phyloP scores from a whole-genome alignment of 1,140 invertebrate species.

The Nomia melanderi region DNA sequence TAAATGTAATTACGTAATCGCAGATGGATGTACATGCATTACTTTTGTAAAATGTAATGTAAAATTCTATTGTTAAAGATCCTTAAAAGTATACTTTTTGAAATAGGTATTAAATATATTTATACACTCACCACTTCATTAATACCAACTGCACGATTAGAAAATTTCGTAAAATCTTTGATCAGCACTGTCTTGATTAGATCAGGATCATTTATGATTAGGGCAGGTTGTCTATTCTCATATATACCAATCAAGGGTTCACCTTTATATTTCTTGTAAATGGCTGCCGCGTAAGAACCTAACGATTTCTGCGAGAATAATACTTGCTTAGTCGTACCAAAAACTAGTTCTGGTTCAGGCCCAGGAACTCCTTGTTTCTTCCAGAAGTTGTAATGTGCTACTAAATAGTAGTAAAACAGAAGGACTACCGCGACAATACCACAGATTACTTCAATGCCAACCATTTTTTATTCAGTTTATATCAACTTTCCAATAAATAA shows the following conservation, averaged over 20 bases:
- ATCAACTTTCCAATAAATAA: too few species aligned
- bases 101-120: too few species aligned
- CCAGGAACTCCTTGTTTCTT: constrained; percentile 60
- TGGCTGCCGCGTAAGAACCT: constrained; percentile 14
- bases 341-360: constrained; percentile 61
- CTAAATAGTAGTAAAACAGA: constrained; percentile 56
- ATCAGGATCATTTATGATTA: constrained; percentile 77
- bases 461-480: too few species aligned
- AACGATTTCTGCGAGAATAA: constrained; percentile 46
- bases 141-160: constrained; percentile 70
- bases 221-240: constrained; percentile 64
- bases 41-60: too few species aligned
- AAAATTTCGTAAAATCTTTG: constrained; percentile 79
- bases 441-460: constrained; percentile 49
- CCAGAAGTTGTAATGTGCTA: constrained; percentile 67
- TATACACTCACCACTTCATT: constrained; percentile 57
- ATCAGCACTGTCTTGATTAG: constrained; percentile 78
- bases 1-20: too few species aligned
- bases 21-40: too few species aligned
- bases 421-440: constrained; percentile 30
- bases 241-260: constrained; percentile 77
- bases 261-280: constrained; percentile 66
- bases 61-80: too few species aligned
- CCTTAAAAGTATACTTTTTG: too few species aligned
- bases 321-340: constrained; percentile 70